Evolutionary conservation across 1,140 invertebrate genomes (phyloP).

Genomic region (Diuraphis noxia): DNA sequence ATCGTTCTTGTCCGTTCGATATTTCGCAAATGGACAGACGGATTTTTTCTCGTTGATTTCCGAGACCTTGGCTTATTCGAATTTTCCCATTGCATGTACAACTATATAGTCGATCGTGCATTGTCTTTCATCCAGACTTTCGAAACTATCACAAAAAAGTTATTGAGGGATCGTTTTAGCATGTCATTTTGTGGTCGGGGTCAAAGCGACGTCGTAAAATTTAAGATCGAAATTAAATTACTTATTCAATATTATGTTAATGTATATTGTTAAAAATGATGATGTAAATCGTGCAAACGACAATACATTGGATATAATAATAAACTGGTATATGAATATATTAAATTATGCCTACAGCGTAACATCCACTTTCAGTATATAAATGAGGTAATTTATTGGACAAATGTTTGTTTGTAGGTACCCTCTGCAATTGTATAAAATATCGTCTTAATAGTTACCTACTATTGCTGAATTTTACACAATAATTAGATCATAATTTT

Average conservation of each 20-base stretch:
- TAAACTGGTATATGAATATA: not conserved
- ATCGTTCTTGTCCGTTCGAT: constrained; percentile 5
- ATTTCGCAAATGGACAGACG: not conserved
- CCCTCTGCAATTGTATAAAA: not conserved
- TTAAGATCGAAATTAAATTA: constrained; percentile 17
- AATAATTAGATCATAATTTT: not conserved
- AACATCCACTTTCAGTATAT: not conserved
- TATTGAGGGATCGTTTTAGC: constrained; percentile 6
- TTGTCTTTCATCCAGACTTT: constrained; percentile 3
- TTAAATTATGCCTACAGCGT: not conserved
- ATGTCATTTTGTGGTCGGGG: not conserved
- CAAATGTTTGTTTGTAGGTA: not conserved
- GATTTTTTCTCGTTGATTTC: constrained; percentile 32
- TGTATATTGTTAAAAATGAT: constrained; percentile 7
- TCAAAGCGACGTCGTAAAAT: not conserved
- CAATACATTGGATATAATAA: not conserved
- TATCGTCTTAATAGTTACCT: not conserved
- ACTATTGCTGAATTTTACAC: not conserved
- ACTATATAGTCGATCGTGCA: not conserved
- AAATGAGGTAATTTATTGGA: not conserved
- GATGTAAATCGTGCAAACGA: not conserved
- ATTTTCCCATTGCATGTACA: not conserved
- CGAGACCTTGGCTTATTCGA: not conserved
- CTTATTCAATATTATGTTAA: constrained; percentile 2
- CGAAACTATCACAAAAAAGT: not conserved